A percentile compares a stretch with the other conserved stretches of the same genome.
phyloP scores from a whole-genome alignment of 2,113 vertebrate species.

The Antidorcas marsupialis region DNA sequence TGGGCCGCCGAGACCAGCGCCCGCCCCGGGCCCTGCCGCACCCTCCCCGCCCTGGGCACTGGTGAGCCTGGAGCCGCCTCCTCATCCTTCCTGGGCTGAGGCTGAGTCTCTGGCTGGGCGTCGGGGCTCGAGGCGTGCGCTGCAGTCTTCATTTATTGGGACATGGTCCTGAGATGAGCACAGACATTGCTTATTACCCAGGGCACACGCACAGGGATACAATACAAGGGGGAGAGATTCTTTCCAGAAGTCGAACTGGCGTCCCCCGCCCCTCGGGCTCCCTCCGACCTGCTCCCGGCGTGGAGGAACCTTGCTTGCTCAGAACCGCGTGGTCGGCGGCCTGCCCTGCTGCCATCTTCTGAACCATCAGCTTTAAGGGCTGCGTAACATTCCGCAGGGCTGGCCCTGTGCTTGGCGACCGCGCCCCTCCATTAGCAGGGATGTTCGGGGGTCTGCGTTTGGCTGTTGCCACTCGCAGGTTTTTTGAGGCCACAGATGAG shows the following conservation, averaged over 20 bases:
- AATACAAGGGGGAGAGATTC: not conserved
- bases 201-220: accelerated
- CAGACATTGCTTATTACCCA: accelerated
- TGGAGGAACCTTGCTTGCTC: not conserved
- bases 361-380: accelerated
- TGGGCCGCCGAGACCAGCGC: accelerated
- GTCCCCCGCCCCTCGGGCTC: accelerated
- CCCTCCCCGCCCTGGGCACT: constrained; percentile 79
- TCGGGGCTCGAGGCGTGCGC: accelerated
- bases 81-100: constrained; percentile 74
- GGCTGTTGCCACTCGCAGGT: accelerated
- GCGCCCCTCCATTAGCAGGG: accelerated
- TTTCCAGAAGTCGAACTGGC: not conserved
- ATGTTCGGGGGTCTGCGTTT: accelerated
- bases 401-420: accelerated
- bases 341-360: not conserved
- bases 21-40: constrained; percentile 34
- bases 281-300: accelerated
- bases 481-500: not conserved
- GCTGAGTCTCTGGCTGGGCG: not conserved
- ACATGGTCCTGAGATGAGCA: not conserved
- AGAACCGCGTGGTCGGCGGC: accelerated
- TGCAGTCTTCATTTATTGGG: constrained; percentile 13
- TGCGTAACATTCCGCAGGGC: not conserved
- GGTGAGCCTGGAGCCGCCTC: constrained; percentile 74